Evolutionary conservation across 2,888 invertebrate species (phyloP).

Genomic region (Limnephilus lunatus): DNA sequence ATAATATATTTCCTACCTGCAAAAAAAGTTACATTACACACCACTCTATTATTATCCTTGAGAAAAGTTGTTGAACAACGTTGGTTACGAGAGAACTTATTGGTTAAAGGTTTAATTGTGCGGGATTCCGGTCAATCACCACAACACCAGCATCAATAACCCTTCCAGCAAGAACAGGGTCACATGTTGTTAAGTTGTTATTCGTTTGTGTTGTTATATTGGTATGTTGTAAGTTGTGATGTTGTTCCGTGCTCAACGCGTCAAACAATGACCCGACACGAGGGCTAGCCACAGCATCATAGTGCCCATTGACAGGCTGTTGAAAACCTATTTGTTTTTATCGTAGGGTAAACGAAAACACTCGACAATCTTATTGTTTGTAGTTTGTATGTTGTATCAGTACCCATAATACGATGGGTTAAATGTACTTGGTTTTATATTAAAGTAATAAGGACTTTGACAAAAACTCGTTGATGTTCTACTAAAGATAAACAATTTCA

Average conservation of each 20-base stretch:
- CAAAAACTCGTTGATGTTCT: background rate
- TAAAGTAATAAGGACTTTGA: background rate
- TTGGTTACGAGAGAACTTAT: background rate
- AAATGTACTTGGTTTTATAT: background rate
- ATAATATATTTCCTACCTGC: no score
- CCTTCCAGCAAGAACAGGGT: constrained; percentile 18
- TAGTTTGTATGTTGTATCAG: background rate
- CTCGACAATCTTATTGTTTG: background rate
- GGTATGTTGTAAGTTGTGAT: background rate
- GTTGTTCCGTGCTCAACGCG: background rate
- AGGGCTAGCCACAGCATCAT: background rate
- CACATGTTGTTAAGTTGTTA: background rate
- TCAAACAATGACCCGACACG: background rate
- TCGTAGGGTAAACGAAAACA: constrained; percentile 25
- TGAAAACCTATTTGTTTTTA: constrained; percentile 22
- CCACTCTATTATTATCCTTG: background rate
- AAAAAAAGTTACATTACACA: background rate
- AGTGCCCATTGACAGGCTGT: constrained; percentile 6
- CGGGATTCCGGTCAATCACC: background rate
- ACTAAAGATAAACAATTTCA: background rate
- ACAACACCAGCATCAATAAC: constrained; percentile 32
- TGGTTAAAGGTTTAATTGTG: background rate
- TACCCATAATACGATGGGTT: background rate
- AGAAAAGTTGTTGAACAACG: background rate
- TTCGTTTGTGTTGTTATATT: background rate